Conservation (phyloP, 2,797 vertebrate species). For the Acropternis orthonyx region DNA sequence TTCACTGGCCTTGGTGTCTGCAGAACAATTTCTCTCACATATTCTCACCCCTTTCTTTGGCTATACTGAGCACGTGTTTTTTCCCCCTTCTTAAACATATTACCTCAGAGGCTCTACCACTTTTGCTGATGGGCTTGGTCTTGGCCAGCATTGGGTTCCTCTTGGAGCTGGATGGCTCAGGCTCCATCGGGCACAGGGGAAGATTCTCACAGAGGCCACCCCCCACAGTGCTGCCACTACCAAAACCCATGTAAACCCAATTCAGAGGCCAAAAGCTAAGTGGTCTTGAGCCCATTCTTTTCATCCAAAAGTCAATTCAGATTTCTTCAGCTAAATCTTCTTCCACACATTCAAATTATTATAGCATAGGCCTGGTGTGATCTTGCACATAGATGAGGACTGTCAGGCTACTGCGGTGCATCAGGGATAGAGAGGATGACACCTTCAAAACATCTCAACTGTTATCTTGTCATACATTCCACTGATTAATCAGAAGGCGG, state of each 20-base stretch:
- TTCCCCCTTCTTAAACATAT: not conserved
- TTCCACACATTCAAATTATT: not conserved
- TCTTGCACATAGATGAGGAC: not conserved
- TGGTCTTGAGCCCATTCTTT: not conserved
- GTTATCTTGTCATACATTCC: not conserved
- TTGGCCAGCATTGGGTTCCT: accelerated
- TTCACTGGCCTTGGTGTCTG: not conserved
- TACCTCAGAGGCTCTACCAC: not conserved
- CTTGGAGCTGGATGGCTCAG: not conserved
- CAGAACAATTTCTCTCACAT: not conserved
- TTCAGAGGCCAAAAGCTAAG: not conserved
- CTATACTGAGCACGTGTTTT: not conserved
- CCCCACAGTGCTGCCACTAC: accelerated
- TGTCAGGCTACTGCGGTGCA: not conserved
- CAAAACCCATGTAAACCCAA: not conserved
- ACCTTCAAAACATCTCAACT: not conserved
- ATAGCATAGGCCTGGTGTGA: not conserved
- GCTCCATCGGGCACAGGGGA: not conserved
- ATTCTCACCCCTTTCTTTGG: not conserved
- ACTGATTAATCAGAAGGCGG: not conserved
- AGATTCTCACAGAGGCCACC: not conserved
- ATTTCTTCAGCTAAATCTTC: not conserved
- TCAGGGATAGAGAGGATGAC: not conserved
- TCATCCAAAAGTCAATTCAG: not conserved
- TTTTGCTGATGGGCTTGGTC: accelerated